These are phyloP conservation scores for Promerops cafer DNA, from an alignment of 2,113 vertebrate genomes.

Conservation along the genomic window DNA sequence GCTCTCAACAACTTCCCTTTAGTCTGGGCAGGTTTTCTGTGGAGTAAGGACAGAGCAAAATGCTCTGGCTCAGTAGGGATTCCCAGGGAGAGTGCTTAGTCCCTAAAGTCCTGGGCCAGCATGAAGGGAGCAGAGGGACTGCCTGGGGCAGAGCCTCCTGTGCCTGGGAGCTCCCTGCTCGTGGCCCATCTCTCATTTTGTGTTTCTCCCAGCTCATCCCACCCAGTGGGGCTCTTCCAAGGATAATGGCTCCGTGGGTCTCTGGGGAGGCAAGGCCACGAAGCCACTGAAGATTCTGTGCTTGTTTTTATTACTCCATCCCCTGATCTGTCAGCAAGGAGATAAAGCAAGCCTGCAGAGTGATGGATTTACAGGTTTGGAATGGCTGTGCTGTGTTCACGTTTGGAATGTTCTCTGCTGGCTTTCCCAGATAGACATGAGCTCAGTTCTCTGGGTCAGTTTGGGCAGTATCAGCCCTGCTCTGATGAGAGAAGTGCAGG, in stretches of 20 bases:
- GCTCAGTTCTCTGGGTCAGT: not conserved
- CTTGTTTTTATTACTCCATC: not conserved
- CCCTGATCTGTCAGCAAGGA: not conserved
- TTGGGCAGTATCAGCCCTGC: not conserved
- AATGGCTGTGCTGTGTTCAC: not conserved
- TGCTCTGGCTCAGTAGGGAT: not conserved
- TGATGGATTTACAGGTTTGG: not conserved
- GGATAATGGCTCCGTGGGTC: accelerated
- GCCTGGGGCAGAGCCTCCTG: not conserved
- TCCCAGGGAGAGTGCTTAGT: not conserved
- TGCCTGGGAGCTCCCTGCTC: not conserved
- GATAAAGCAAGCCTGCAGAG: not conserved
- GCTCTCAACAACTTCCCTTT: not conserved
- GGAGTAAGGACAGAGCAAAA: not conserved
- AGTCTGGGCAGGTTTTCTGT: not conserved
- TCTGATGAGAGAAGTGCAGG: not conserved
- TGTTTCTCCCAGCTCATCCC: not conserved
- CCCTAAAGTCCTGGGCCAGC: not conserved
- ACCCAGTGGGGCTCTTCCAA: not conserved
- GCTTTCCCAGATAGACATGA: not conserved
- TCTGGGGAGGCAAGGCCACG: not conserved
- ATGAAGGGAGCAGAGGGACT: not conserved
- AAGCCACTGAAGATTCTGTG: not conserved
- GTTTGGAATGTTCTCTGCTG: not conserved
- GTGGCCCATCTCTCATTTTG: not conserved